phyloP scores from a whole-genome alignment of 2,113 vertebrate species.

The Cyanistes caeruleus region DNA sequence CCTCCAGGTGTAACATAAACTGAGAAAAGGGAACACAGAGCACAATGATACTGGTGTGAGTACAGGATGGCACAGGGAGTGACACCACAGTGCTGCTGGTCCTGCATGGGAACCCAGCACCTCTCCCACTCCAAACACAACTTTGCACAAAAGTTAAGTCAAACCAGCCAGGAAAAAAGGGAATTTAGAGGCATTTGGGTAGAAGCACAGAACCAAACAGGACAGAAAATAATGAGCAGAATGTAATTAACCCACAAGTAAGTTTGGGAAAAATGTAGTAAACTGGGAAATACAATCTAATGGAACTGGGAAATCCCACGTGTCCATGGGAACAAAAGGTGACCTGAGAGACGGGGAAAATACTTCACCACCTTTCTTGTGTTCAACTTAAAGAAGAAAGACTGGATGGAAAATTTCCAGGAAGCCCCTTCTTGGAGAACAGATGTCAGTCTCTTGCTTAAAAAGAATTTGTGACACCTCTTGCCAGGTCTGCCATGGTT shows the following conservation, averaged over 20 bases:
- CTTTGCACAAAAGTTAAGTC: neutral
- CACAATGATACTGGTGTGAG: neutral
- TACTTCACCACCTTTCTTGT: neutral
- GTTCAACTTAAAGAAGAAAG: neutral
- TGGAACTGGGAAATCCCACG: neutral
- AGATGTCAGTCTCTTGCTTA: neutral
- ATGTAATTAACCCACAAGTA: neutral
- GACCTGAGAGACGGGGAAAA: neutral
- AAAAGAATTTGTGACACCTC: neutral
- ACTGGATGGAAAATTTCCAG: neutral
- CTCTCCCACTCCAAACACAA: neutral
- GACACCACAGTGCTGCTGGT: fast-evolving
- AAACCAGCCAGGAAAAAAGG: neutral
- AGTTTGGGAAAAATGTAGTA: neutral
- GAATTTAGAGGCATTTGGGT: neutral
- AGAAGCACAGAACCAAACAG: neutral
- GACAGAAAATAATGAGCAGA: neutral
- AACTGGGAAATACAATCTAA: neutral
- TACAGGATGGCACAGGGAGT: fast-evolving
- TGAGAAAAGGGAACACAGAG: conserved; percentile 45
- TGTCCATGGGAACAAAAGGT: neutral
- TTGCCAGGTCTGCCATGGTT: neutral
- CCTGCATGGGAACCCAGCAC: neutral
- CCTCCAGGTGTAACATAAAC: conserved; percentile 82
- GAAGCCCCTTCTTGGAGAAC: neutral